Percentiles rank a stretch among this genome's conserved stretches.
phyloP scores from a whole-genome alignment of 2,113 vertebrate species.

The Telmatochromis brachygnathus region DNA sequence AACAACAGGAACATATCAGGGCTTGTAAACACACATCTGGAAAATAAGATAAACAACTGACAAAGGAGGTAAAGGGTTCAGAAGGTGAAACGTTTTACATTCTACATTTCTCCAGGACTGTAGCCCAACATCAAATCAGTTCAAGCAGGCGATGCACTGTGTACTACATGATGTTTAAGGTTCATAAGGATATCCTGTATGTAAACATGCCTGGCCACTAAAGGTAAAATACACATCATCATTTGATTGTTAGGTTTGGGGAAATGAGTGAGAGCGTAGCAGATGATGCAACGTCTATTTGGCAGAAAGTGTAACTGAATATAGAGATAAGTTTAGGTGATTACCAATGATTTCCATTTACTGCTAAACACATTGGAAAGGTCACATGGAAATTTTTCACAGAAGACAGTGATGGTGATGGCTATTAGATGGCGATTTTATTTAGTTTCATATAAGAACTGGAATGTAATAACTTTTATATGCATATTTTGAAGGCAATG shows the following conservation, averaged over 20 bases:
- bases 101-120: background rate
- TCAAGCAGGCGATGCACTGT: background rate
- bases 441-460: background rate
- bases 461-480: background rate
- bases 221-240: background rate
- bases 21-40: slow-evolving; percentile 22
- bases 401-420: background rate
- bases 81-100: background rate
- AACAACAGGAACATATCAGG: slow-evolving; percentile 51
- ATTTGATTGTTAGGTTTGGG: background rate
- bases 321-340: background rate
- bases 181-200: background rate
- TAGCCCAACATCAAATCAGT: background rate
- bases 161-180: background rate
- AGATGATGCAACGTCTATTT: background rate
- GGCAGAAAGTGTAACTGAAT: background rate
- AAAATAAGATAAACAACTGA: slow-evolving; percentile 14
- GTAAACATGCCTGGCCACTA: background rate
- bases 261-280: background rate
- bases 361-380: background rate
- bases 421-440: background rate
- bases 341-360: background rate
- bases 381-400: background rate
- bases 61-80: background rate
- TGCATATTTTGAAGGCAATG: background rate